Evolutionary conservation across 2,113 vertebrate genomes (phyloP), one percentile per base, ranked within the genome.

Genomic region (Atractosteus spatula): DNA sequence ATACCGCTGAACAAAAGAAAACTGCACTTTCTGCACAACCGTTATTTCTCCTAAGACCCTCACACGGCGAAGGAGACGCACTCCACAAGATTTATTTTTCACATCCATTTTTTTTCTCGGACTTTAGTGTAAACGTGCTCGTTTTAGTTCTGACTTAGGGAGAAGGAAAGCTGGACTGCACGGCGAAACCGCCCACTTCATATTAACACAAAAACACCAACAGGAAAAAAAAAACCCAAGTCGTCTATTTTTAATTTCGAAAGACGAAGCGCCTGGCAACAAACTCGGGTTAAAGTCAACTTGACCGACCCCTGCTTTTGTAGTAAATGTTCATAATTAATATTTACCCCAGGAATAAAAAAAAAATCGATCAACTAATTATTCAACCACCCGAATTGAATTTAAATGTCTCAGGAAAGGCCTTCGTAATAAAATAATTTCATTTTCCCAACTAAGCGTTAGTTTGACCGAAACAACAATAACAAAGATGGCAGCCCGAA

Each of bases 401-500:
- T 51, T 1, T 10, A 51, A 51, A 10, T 10, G 47, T 10, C 47
- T 51, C 47, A 7, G 47, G 10, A 71, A 71, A 71, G 44, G 17
- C 59, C 41, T 63, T 7, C 61, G 56, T 1, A 51, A 70, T n/a
- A 62, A 62, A 41, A 68, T 41, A 57, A 13, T 55, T 44, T 54
- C 47, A 51, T 51, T 51, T 51, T 10, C 47, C 5, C 47, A 51
- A 51, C 47, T 51, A 51, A 44, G 13, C 63, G 62, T 41, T 42
- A 65, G 7, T 54, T 65, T 51, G 47, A 29, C 47, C 42, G 41
- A 17, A 13, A 54, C 10, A 66, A 78, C 69, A 66, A 73, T 67
- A 70, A 69, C 65, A 78, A 81, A 81, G 64, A 81, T 78, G 79
- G 72, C 79, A 78, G 74, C 69, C 41, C 14, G 55, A 72, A 56